Evolutionary conservation across 2,888 invertebrate species (phyloP).

Genomic region (Choristoneura rosaceana): DNA sequence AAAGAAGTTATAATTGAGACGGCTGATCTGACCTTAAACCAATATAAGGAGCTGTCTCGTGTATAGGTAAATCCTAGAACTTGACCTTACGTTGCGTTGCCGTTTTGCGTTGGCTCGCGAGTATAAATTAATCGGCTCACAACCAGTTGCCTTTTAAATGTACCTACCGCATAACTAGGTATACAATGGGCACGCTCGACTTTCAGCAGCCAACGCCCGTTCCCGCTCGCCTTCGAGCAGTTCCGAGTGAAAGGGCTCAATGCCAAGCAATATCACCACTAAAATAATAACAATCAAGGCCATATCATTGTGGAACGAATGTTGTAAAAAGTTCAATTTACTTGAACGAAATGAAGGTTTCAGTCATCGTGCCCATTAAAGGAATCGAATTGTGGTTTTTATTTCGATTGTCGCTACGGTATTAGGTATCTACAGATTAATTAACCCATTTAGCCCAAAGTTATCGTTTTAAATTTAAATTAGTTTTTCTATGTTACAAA

Average conservation of each 20-base stretch:
- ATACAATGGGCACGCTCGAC: background rate
- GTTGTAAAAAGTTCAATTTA: constrained; percentile 34
- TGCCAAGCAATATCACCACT: constrained; percentile 54
- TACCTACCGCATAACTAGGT: background rate
- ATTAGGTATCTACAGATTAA: background rate
- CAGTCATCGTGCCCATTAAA: constrained; percentile 21
- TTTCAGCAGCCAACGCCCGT: constrained; percentile 47
- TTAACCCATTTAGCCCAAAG: background rate
- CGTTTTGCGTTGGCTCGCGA: constrained; percentile 3
- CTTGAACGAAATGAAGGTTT: constrained; percentile 33
- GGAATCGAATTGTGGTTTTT: constrained; percentile 20
- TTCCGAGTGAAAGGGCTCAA: constrained; percentile 71
- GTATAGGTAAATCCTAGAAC: constrained; percentile 27
- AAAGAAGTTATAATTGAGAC: background rate
- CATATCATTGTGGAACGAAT: constrained; percentile 33
- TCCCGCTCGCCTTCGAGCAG: constrained; percentile 65
- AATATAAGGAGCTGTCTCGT: background rate
- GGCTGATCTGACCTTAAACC: background rate
- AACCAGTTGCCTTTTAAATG: background rate
- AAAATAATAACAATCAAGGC: constrained; percentile 39
- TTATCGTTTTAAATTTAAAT: background rate
- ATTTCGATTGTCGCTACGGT: constrained; percentile 10
- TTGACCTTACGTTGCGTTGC: constrained; percentile 35
- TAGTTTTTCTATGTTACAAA: too few relatives aligned
- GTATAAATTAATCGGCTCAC: background rate